phyloP scores from a whole-genome alignment of 2,113 vertebrate genomes.

The Sebastes fasciatus region DNA sequence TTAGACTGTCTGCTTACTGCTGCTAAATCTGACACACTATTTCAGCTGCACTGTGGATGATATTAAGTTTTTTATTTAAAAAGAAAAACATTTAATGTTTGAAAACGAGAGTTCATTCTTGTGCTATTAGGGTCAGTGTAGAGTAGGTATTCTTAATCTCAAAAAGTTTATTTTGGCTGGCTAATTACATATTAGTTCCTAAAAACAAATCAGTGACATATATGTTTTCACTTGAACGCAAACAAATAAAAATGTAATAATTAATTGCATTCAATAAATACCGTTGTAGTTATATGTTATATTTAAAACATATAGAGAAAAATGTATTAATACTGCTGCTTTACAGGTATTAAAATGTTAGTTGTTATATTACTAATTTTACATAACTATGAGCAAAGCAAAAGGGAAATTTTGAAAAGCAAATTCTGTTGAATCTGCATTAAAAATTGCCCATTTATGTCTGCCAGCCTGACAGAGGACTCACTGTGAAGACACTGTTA shows the following conservation, averaged over 20 bases:
- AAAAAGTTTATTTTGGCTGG: neutral
- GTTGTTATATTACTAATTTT: constrained; percentile 6
- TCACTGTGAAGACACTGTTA: constrained; percentile 45
- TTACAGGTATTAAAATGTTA: neutral
- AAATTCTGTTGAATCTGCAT: constrained; percentile 50
- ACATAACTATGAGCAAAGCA: neutral
- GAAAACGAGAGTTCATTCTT: constrained; percentile 14
- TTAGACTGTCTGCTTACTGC: constrained; percentile 24
- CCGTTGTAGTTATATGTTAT: neutral
- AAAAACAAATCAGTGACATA: neutral
- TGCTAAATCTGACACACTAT: constrained; percentile 22
- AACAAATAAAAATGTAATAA: neutral
- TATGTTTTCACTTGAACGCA: neutral
- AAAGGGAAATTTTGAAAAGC: neutral
- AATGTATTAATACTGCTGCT: neutral
- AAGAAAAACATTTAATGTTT: neutral
- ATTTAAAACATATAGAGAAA: neutral
- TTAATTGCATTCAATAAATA: neutral
- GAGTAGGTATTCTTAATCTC: neutral
- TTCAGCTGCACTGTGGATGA: neutral
- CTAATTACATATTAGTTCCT: neutral
- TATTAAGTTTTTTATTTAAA: neutral
- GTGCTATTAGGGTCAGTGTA: constrained; percentile 19
- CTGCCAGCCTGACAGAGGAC: constrained; percentile 50
- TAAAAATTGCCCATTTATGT: constrained; percentile 29